Evolutionary conservation across 2,797 vertebrate genomes (phyloP).

Genomic region (Sorex maritimensis): DNA sequence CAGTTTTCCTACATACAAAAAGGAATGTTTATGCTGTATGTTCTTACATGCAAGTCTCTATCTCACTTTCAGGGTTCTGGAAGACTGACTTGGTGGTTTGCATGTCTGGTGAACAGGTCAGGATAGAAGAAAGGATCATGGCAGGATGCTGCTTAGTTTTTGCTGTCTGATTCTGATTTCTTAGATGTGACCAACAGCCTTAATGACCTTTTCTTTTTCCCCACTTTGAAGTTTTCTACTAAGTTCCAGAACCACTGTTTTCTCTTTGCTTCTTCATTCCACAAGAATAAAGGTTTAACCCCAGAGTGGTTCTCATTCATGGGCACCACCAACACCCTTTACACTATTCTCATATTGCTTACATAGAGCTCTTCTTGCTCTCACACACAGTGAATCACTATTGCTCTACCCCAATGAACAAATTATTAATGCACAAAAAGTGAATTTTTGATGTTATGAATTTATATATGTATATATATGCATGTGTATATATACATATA

Average conservation of each 20-base stretch:
- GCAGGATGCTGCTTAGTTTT: too few species aligned
- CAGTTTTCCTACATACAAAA: neutral
- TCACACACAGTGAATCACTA: neutral
- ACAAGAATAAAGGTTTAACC: neutral
- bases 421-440: neutral
- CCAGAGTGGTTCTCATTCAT: neutral
- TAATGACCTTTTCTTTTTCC: neutral
- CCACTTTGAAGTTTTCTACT: neutral
- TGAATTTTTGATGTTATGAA: too few species aligned
- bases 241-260: neutral
- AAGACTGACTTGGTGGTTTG: neutral
- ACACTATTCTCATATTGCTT: neutral
- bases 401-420: neutral
- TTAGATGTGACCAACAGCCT: too few species aligned
- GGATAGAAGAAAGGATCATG: neutral
- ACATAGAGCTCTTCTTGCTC: neutral
- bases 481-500: neutral
- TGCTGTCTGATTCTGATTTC: too few species aligned
- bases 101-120: neutral
- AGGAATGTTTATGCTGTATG: fast-evolving
- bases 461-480: too few species aligned
- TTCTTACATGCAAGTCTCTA: fast-evolving
- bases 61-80: fast-evolving
- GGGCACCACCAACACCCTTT: fast-evolving
- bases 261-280: neutral